Evolutionary conservation across 2,797 vertebrate genomes (phyloP).

Genomic region (Lates japonicus): DNA sequence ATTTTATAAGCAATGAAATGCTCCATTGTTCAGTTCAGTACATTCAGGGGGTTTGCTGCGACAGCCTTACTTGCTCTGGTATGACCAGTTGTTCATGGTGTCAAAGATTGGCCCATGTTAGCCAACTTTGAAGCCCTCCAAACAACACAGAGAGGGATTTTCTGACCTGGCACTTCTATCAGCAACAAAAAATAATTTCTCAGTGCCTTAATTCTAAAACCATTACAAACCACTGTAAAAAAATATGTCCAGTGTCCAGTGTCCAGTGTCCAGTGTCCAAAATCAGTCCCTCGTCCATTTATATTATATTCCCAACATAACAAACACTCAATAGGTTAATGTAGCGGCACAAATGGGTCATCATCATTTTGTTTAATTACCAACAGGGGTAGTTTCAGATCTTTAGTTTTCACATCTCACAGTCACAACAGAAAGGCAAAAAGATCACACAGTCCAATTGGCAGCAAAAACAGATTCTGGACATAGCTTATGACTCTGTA

Average conservation of each 20-base stretch:
- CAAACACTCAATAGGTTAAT: too few relatives aligned
- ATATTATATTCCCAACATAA: too few relatives aligned
- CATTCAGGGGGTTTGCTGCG: neutral
- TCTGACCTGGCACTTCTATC: too few relatives aligned
- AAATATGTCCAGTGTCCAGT: too few relatives aligned
- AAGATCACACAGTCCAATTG: neutral
- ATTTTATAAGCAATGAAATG: neutral
- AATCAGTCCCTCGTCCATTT: too few relatives aligned
- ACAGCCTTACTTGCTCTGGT: neutral
- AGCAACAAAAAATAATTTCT: too few relatives aligned
- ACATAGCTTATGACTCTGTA: neutral
- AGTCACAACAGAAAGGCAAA: neutral
- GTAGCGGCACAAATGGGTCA: neutral
- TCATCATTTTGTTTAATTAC: neutral
- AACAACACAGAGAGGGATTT: too few relatives aligned
- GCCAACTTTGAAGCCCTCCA: too few relatives aligned
- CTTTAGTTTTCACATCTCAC: neutral
- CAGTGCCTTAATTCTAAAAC: neutral
- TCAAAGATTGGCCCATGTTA: too few relatives aligned
- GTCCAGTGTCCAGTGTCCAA: too few relatives aligned
- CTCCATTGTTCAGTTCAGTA: neutral
- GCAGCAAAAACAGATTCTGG: neutral
- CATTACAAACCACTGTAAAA: neutral
- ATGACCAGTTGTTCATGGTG: too few relatives aligned
- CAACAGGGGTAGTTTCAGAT: neutral